These are phyloP conservation scores for Tupaia chinensis DNA, from an alignment of 2,113 vertebrate genomes.

Conservation along the genomic window DNA sequence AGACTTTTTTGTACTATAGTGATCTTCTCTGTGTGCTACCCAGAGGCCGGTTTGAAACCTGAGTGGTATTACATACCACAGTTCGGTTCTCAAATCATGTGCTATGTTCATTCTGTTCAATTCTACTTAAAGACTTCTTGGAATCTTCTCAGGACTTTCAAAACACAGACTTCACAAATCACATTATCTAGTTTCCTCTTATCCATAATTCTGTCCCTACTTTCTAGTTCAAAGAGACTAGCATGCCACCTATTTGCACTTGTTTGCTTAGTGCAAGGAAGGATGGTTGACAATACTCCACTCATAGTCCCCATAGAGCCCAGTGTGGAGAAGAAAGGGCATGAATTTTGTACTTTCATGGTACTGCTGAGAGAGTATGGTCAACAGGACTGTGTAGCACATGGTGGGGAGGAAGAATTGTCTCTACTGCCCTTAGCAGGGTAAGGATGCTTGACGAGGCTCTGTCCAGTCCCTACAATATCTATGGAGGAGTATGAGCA, in stretches of 20 bases:
- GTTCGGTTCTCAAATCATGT: background rate
- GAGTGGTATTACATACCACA: background rate
- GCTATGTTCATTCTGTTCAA: background rate
- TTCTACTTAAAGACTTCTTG: background rate
- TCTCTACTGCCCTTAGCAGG: too few species aligned
- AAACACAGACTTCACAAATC: background rate
- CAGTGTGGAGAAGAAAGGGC: too few species aligned
- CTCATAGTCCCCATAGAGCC: background rate
- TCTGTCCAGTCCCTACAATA: too few species aligned
- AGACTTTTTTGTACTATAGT: background rate
- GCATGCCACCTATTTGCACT: background rate
- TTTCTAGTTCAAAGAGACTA: background rate
- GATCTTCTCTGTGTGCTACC: background rate
- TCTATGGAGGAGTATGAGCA: background rate
- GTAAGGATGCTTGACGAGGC: too few species aligned
- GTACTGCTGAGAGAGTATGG: too few species aligned
- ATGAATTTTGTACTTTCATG: too few species aligned
- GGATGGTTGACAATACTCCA: background rate
- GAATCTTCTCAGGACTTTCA: background rate
- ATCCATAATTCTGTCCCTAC: background rate
- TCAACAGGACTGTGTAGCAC: too few species aligned
- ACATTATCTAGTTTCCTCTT: background rate
- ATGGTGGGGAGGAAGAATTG: too few species aligned
- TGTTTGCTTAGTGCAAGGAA: background rate
- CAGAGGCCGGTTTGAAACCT: background rate